phyloP scores from a whole-genome alignment of 2,797 vertebrate genomes.

The Clarias laeviceps region DNA sequence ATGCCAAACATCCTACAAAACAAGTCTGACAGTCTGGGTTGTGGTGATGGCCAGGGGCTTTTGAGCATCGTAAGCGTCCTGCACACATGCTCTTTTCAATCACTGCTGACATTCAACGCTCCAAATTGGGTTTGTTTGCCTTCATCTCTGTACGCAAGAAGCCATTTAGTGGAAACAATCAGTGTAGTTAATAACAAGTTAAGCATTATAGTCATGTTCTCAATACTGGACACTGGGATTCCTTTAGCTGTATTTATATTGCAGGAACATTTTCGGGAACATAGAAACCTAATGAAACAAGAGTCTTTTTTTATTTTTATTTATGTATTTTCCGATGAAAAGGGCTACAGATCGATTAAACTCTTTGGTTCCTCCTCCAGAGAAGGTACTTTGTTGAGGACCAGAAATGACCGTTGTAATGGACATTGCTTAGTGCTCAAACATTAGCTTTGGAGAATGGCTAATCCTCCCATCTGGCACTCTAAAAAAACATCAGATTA shows the following conservation, averaged over 20 bases:
- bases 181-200: not conserved
- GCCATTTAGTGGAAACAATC: not conserved
- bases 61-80: constrained; percentile 21
- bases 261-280: not conserved
- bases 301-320: too few species aligned
- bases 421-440: not conserved
- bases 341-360: too few species aligned
- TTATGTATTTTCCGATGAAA: not conserved
- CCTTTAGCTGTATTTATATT: not conserved
- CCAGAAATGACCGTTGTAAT: not conserved
- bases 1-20: constrained; percentile 55
- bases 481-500: not conserved
- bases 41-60: constrained; percentile 40
- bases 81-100: constrained; percentile 36
- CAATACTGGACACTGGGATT: not conserved
- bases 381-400: not conserved
- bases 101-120: constrained; percentile 21
- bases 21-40: constrained; percentile 51
- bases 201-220: not conserved
- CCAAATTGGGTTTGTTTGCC: constrained; percentile 7
- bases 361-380: not conserved
- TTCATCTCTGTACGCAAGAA: not conserved
- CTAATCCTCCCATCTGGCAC: not conserved
- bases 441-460: not conserved
- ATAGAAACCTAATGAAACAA: not conserved